These are phyloP conservation scores for Glaucopsyche alexis DNA, from an alignment of 2,888 invertebrate genomes.

Conservation along the genomic window DNA sequence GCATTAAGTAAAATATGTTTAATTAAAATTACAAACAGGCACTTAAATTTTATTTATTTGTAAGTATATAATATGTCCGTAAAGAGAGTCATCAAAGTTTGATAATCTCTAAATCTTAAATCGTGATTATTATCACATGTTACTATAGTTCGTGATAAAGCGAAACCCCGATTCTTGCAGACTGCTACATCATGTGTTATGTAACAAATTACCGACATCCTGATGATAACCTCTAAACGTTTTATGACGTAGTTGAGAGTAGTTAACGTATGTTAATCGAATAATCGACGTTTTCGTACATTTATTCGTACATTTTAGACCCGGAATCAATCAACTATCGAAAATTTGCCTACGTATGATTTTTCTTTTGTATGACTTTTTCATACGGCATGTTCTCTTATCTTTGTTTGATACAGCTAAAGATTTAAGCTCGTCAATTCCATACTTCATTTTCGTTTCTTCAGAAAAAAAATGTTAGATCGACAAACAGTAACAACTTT, in stretches of 20 bases:
- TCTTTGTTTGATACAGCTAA: too few species aligned
- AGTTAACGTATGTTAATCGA: constrained; percentile 6
- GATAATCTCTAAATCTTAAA: too few species aligned
- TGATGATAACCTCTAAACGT: constrained; percentile 22
- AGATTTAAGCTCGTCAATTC: too few species aligned
- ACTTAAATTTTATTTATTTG: too few species aligned
- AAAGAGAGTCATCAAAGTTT: too few species aligned
- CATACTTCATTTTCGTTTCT: too few species aligned
- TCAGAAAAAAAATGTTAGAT: too few species aligned
- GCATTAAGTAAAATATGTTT: too few species aligned
- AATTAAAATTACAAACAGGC: too few species aligned
- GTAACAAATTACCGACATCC: constrained; percentile 27
- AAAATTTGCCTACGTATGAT: background rate
- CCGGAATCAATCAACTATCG: background rate
- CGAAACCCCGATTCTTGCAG: constrained; percentile 15
- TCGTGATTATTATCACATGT: too few species aligned
- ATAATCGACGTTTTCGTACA: constrained; percentile 14
- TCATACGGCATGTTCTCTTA: background rate
- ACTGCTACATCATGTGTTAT: constrained; percentile 10
- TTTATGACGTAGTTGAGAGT: background rate
- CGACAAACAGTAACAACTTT: background rate
- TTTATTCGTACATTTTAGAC: background rate
- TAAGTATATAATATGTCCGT: too few species aligned
- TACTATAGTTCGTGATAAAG: background rate
- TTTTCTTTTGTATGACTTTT: too few species aligned